Evolutionary conservation across 1,140 invertebrate species (phyloP), one percentile per base, ranked within the genome.

Genomic region (Meloidogyne exigua): DNA sequence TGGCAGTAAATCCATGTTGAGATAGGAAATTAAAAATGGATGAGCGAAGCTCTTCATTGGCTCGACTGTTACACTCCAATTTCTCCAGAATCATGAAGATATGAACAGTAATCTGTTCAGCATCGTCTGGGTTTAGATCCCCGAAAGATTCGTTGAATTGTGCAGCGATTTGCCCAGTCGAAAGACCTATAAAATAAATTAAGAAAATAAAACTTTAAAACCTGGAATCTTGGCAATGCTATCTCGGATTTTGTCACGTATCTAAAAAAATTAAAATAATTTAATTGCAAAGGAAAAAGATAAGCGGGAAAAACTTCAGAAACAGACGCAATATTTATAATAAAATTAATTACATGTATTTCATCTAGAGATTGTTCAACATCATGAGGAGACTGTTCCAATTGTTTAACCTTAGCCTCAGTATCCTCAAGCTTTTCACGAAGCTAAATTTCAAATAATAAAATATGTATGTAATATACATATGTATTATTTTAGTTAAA

Each of bases 41-140:
- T 9, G 23, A 11, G 25, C 65, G 72, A 7, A 73, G 21, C 21
- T 32, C 49, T 23, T 66, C 57, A n/a, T 62, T 21, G 4, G 39
- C n/a, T 13, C 21, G 72, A 5, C 21, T 28, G 4, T 66, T 73
- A 18, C 7, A 26, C 25, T 73, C 72, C 23, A 73, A 73, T 9
- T 42, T 73, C 44, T 73, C 72, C 10, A 73, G 23, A 25, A 73
- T 73, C 72, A 73, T 73, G 23, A 62, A 32, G 32, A 73, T 26
- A 64, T 73, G 49, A 9, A 57, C 49, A 15, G 72, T 57, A 36
- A 73, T 26, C 12, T 65, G 72, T 10, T 73, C 72, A 15, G 57
- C 72, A 73, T 73, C 57, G 26, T 73, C 39, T 12, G 21, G 26
- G 12, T 73, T 32, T 23, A 65, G 28, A 7, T 65, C n/a, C 18